These are phyloP conservation scores for Agapostemon virescens DNA, from an alignment of 2,888 invertebrate species.

Conservation along the genomic window DNA sequence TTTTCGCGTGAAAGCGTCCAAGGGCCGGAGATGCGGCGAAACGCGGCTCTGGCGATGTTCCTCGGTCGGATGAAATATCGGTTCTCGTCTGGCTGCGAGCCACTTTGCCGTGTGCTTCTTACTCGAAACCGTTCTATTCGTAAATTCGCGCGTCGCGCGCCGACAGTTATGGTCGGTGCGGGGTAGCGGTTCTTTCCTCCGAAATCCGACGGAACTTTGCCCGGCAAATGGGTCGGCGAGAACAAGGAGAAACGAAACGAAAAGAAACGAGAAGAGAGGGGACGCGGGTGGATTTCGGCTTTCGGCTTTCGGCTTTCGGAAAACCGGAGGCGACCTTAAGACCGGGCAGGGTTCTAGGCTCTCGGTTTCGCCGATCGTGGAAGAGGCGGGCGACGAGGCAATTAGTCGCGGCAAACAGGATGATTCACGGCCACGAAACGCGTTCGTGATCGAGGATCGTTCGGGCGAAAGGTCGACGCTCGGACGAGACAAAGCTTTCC, in stretches of 20 bases:
- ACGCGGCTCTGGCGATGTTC: slow-evolving; percentile 15
- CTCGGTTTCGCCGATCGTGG: not conserved
- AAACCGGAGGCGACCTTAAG: not conserved
- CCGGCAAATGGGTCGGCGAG: slow-evolving; percentile 34
- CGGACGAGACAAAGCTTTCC: slow-evolving; percentile 16
- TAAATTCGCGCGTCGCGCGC: slow-evolving; percentile 26
- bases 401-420: slow-evolving; percentile 24
- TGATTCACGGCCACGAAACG: slow-evolving; percentile 27
- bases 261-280: too few relatives aligned
- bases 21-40: not conserved
- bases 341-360: not conserved
- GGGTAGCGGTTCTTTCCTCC: not conserved
- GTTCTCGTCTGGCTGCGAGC: slow-evolving; percentile 28
- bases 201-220: not conserved
- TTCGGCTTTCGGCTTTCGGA: too few relatives aligned
- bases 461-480: slow-evolving; percentile 28
- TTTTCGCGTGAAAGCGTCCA: too few relatives aligned
- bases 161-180: slow-evolving; percentile 38
- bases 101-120: slow-evolving; percentile 36
- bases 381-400: not conserved
- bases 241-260: not conserved
- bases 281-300: too few relatives aligned
- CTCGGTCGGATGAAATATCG: slow-evolving; percentile 33
- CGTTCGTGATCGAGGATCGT: slow-evolving; percentile 33
- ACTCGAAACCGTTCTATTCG: slow-evolving; percentile 38